Conservation (phyloP, 2,113 vertebrate species). For the Calyptomena viridis region DNA sequence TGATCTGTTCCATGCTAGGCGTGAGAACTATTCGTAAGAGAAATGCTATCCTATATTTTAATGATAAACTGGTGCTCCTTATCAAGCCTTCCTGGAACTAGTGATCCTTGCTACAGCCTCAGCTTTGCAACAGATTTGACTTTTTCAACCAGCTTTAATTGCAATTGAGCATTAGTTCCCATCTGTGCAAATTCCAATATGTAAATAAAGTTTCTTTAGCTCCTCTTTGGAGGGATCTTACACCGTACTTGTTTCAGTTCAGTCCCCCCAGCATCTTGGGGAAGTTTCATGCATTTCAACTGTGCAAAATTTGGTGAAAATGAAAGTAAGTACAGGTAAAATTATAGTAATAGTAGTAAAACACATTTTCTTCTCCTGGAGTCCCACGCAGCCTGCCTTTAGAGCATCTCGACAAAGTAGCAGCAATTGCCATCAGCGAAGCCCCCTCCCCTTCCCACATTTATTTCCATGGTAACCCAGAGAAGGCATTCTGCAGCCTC, state of each 20-base stretch:
- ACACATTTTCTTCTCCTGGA: neutral
- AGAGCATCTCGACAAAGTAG: conserved; percentile 1
- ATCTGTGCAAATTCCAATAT: neutral
- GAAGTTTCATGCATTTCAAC: neutral
- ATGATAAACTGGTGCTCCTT: neutral
- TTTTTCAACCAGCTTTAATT: neutral
- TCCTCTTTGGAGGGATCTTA: neutral
- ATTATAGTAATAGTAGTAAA: neutral
- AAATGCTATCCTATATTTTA: neutral
- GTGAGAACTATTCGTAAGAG: neutral
- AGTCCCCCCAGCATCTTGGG: neutral
- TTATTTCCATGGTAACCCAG: conserved; percentile 90
- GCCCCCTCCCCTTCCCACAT: conserved; percentile 73
- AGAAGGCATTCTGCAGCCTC: conserved; percentile 85
- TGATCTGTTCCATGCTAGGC: neutral
- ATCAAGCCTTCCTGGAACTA: neutral
- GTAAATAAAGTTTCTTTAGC: neutral
- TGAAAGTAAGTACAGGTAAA: neutral
- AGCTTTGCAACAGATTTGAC: neutral
- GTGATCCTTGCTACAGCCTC: neutral
- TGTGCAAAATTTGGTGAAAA: neutral
- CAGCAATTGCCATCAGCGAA: conserved; percentile 25
- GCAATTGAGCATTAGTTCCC: neutral
- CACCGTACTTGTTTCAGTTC: accelerated
- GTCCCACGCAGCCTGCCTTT: neutral